A percentile compares a stretch with the other conserved stretches of the same genome.
Evolutionary conservation across 2,797 vertebrate genomes (phyloP).

Genomic region (Danionella dracula): DNA sequence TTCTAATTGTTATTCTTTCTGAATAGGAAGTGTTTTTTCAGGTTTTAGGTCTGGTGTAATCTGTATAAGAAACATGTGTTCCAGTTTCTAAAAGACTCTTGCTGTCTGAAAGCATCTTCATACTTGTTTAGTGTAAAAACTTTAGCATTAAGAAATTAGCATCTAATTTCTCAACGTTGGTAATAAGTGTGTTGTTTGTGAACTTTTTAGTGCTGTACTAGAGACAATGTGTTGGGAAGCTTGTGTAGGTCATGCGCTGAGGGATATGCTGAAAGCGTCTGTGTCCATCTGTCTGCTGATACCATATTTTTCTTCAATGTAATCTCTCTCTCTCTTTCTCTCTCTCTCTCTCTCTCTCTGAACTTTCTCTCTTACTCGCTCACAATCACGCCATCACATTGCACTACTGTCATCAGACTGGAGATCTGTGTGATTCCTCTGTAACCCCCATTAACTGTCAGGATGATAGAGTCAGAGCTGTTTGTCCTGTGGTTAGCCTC

Average conservation of each 20-base stretch:
- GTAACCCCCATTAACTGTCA: background rate
- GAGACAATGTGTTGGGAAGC: slow-evolving; percentile 19
- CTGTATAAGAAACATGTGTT: no score
- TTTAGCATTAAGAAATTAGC: no score
- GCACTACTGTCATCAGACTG: slow-evolving; percentile 12
- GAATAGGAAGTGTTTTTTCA: no score
- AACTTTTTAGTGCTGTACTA: slow-evolving; percentile 10
- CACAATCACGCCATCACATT: slow-evolving; percentile 28
- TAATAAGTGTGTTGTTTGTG: no score
- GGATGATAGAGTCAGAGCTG: background rate
- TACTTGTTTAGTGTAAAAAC: no score
- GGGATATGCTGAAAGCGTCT: slow-evolving; percentile 7
- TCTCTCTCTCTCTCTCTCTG: background rate
- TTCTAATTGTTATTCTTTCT: no score
- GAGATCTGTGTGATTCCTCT: slow-evolving; percentile 4
- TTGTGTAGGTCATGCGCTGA: slow-evolving; percentile 10
- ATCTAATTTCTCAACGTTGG: no score
- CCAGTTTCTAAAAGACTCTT: no score
- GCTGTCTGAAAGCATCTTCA: no score
- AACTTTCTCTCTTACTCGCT: no score
- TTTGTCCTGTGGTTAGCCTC: background rate
- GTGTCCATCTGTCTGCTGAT: slow-evolving; percentile 52
- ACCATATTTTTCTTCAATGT: slow-evolving; percentile 51
- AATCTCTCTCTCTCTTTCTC: slow-evolving; percentile 32
- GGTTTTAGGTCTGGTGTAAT: no score